phyloP scores from a whole-genome alignment of 2,797 vertebrate genomes.

The Helicolenus hilgendorfi region DNA sequence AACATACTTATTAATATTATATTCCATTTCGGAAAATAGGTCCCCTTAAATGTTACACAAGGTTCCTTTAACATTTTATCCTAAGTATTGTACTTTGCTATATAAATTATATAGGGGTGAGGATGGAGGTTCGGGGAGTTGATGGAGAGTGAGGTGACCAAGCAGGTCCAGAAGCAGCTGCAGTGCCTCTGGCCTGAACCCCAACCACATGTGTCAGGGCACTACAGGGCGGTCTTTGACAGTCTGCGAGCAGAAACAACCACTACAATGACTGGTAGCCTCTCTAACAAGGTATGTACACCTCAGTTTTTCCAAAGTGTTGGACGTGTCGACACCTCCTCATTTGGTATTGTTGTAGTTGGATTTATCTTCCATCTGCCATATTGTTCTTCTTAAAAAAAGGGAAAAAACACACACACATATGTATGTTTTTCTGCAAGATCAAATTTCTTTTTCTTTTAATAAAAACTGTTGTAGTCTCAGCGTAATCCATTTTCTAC shows the following conservation, averaged over 20 bases:
- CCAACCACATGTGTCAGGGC: neutral
- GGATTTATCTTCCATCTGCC: neutral
- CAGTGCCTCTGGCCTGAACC: neutral
- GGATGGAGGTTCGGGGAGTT: neutral
- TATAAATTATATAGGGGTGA: neutral
- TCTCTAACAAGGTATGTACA: neutral
- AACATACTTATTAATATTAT: too few relatives aligned
- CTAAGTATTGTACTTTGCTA: too few relatives aligned
- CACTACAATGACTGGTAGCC: neutral
- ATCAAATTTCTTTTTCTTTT: neutral
- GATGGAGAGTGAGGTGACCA: neutral
- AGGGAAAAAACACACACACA: neutral
- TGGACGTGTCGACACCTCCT: neutral
- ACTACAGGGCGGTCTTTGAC: neutral
- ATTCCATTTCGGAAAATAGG: too few relatives aligned
- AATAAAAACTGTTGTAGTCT: neutral
- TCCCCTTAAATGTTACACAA: too few relatives aligned
- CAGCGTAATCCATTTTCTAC: constrained; percentile 5
- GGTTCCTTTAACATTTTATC: neutral
- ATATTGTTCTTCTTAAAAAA: neutral
- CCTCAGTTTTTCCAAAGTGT: neutral
- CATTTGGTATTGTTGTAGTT: neutral
- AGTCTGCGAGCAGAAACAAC: neutral
- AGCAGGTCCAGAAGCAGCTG: constrained; percentile 13
- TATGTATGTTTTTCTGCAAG: neutral